phyloP scores from a whole-genome alignment of 23 tunicate species.

The Ciona savignyi region DNA sequence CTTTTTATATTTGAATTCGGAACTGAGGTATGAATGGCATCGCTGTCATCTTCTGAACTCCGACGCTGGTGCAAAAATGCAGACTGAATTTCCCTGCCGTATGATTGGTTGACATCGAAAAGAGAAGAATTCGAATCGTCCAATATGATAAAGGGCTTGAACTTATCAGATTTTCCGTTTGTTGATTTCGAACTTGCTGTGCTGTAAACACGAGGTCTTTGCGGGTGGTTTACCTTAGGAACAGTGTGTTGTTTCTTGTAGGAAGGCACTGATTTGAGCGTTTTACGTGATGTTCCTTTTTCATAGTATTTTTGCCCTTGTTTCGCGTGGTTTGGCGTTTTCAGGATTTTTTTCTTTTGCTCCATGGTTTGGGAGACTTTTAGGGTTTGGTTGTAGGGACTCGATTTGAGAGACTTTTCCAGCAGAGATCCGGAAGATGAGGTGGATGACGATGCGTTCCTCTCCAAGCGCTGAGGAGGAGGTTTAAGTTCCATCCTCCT shows the following conservation, averaged over 20 bases:
- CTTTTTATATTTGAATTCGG: background rate
- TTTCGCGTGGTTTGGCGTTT: background rate
- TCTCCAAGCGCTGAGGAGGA: background rate
- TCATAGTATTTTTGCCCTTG: background rate
- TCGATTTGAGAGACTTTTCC: background rate
- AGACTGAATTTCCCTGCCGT: constrained; percentile 15
- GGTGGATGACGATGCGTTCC: background rate
- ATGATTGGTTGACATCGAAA: background rate
- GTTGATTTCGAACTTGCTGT: background rate
- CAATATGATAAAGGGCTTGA: constrained; percentile 13
- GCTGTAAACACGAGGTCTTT: background rate
- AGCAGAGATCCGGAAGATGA: background rate
- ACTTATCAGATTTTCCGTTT: constrained; percentile 1
- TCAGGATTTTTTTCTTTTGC: background rate
- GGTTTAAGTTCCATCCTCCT: background rate
- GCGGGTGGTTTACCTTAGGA: background rate
- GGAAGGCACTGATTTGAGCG: background rate
- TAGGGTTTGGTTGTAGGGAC: background rate
- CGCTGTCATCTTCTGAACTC: background rate
- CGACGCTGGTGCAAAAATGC: constrained; percentile 21
- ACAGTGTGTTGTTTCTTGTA: background rate
- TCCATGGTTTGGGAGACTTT: background rate
- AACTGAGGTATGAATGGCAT: background rate
- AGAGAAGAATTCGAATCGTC: background rate
- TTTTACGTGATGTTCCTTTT: background rate